Evolutionary conservation across 1,140 invertebrate genomes (phyloP), one percentile per base, ranked within the genome.

Genomic region (Ceratina calcarata): DNA sequence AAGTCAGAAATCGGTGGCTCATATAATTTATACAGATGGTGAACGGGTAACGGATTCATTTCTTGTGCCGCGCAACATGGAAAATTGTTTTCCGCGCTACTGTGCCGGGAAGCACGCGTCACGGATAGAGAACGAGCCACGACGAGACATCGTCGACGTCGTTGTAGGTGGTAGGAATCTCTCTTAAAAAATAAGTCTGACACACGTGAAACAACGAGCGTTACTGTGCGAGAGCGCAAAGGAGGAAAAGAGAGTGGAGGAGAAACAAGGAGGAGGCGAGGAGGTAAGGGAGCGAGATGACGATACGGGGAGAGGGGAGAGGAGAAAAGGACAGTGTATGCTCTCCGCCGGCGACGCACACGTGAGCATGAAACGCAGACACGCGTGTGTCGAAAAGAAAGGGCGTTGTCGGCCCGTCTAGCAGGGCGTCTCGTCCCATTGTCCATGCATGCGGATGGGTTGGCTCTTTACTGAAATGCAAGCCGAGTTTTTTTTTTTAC

Each of bases 391-490:
- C 68, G 60, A 86, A 71, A 80, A 84, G 82, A 87, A 86, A 86
- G 82, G 75, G 84, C 79, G 81, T 78, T 81, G 81, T 85, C 74
- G 70, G 22, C 66, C 37, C 32, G 83, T 87, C 86, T 87, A 80
- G 78, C 75, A 75, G 76, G 86, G 81, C 66, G 86, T 88, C 86
- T 88, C 78, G 86, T 85, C 81, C 81, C 66, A 87, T 88, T 88
- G 83, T 88, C 76, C 78, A 80, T 84, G 73, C 80, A 87, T 75
- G 81, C 71, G 82, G 76, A 87, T 85, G 86, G 86, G 83, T 86
- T 85, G 75, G 81, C 81, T 86, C 86, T 87, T 88, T 88, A 86
- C 86, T 85, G 78, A 87, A 86, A 87, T 85, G 81, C 83, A 85
- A 87, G 81, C 68, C 81, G 76, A 68, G 75, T 81, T 82, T 84